Evolutionary conservation across 1,140 invertebrate genomes (phyloP).

Genomic region (Andrena cerasifolii): DNA sequence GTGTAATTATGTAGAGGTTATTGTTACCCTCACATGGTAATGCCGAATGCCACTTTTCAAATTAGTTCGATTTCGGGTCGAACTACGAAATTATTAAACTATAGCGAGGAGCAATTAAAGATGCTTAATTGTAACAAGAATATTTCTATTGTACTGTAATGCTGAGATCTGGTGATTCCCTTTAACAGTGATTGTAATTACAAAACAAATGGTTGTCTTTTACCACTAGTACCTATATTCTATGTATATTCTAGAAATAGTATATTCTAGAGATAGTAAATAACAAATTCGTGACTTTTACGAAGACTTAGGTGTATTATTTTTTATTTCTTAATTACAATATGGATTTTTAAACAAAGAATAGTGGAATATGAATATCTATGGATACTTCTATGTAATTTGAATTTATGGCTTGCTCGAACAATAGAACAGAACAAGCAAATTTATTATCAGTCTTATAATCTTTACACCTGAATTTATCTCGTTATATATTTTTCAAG

Average conservation of each 20-base stretch:
- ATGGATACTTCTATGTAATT: slow-evolving; percentile 9
- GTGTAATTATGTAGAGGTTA: background rate
- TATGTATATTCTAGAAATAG: no score
- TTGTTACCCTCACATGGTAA: background rate
- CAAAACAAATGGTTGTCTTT: no score
- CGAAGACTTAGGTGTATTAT: slow-evolving; percentile 1
- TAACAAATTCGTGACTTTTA: background rate
- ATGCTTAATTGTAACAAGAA: no score
- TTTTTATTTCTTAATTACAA: slow-evolving; percentile 15
- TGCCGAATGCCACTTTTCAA: background rate
- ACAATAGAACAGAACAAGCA: slow-evolving; percentile 20
- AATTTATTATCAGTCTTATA: slow-evolving; percentile 30
- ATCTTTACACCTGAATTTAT: slow-evolving; percentile 20
- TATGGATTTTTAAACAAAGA: slow-evolving; percentile 12
- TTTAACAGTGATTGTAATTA: no score
- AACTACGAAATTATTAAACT: no score
- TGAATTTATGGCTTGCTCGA: background rate
- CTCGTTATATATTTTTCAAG: slow-evolving; percentile 17
- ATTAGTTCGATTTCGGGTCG: no score
- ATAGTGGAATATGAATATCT: slow-evolving; percentile 7
- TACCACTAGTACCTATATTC: no score
- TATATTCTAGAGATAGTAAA: background rate
- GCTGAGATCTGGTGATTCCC: no score
- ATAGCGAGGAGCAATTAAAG: no score
- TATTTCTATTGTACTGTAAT: no score